phyloP scores from a whole-genome alignment of 2,797 vertebrate genomes.

The Lerista edwardsae region DNA sequence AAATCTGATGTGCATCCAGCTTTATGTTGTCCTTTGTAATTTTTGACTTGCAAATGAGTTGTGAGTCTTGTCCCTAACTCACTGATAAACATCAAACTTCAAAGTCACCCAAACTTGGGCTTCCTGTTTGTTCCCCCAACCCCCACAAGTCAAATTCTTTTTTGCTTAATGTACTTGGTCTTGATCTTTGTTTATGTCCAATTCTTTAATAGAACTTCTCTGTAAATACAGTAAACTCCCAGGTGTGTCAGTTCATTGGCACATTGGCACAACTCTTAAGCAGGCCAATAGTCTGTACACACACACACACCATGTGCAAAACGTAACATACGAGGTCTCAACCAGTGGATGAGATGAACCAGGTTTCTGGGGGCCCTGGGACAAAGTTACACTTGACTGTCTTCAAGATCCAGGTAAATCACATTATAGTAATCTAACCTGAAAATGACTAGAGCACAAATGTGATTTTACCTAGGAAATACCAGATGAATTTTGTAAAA shows the following conservation, averaged over 20 bases:
- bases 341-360: no score
- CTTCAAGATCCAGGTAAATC: no score
- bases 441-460: no score
- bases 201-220: slow-evolving; percentile 42
- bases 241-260: neutral
- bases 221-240: slow-evolving; percentile 24
- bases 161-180: slow-evolving; percentile 46
- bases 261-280: no score
- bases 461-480: no score
- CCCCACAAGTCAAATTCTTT: slow-evolving; percentile 49
- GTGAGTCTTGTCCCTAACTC: slow-evolving; percentile 57
- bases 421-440: no score
- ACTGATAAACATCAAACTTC: slow-evolving; percentile 55
- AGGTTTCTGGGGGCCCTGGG: no score
- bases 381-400: no score
- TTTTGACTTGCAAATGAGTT: slow-evolving; percentile 72
- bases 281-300: no score
- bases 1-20: slow-evolving; percentile 60
- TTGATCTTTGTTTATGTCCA: slow-evolving; percentile 47
- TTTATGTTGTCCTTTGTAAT: slow-evolving; percentile 53
- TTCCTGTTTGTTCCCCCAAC: slow-evolving; percentile 56
- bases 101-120: slow-evolving; percentile 43
- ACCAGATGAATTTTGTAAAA: no score
- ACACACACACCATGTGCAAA: no score
- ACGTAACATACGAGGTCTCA: no score